Base-by-base conservation (phyloP, 2,797 vertebrate species). In the Numenius phaeopus region DNA sequence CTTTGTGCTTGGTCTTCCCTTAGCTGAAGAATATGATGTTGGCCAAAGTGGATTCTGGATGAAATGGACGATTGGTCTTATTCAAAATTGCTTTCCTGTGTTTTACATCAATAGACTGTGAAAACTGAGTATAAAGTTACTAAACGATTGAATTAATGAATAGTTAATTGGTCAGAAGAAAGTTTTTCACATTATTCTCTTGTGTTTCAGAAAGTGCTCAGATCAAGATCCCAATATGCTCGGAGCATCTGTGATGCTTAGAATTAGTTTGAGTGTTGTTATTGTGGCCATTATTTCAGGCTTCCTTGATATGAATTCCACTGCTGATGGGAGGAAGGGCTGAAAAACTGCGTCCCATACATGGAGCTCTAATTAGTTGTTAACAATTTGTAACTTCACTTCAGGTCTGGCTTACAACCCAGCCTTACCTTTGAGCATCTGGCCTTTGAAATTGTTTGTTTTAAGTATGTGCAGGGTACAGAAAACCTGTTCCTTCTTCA, bases 401-500 rank as follows among this genome's bases (percentile, higher is more conserved):
- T 87, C 42, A 37, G 49, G 66, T 83, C 58, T 88, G 79, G 14
- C 46, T 94, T 61, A 83, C 59, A 84, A 76, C 39, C 76, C 61
- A 87, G 27, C 78, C 80, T 93, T 96, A 59, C 93, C 62, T 89
- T 75, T n/a, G 16, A 92, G 13, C 66, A 47, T 88, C 3, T 80
- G 20, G 70, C 85, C 52, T 92, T 95, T 93, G 44, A 92, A 96
- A 80, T 55, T 49, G 46, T 57, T 82, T 75, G 37, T 52, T 64
- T 69, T 70, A 40, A 49, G 59, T 57, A 14, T 55, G 46, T 46
- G 49, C 75, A 65, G 76, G 39, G 61, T 78, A 46, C 34, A 66
- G 54, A 87, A 95, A 78, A 15, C 14, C 21, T 24, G 10, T 89
- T 95, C 88, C 29, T 95, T 94, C 71, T 79, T 96, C 89, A 76